A percentile compares a stretch with the other conserved stretches of the same genome.
These are phyloP conservation scores for Neoascia interrupta DNA, from an alignment of 2,888 invertebrate species.

Conservation along the genomic window DNA sequence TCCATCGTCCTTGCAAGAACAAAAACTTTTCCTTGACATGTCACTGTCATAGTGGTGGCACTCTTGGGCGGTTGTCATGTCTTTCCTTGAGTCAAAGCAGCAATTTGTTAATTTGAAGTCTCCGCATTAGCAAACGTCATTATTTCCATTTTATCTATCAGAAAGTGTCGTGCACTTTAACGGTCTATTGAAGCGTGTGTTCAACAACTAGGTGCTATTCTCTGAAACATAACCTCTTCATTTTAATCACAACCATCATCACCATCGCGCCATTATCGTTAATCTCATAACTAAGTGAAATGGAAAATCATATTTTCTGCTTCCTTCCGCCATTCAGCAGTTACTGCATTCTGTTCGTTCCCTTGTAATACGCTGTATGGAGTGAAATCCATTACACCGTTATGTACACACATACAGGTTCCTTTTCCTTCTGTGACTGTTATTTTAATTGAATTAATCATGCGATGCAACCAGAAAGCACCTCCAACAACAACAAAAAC, in stretches of 20 bases:
- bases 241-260: conserved; percentile 41
- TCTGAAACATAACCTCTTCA: conserved; percentile 33
- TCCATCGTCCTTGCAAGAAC: background rate
- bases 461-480: conserved; percentile 42
- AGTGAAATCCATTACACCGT: conserved; percentile 38
- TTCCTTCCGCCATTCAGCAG: too few relatives aligned
- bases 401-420: conserved; percentile 51
- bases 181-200: background rate
- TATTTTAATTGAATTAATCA: conserved; percentile 69
- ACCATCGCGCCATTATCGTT: conserved; percentile 50
- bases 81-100: too few relatives aligned
- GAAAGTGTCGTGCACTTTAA: background rate
- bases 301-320: conserved; percentile 46
- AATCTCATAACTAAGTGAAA: conserved; percentile 40
- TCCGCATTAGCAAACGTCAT: conserved; percentile 30
- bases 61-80: too few relatives aligned
- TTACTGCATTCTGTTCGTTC: background rate
- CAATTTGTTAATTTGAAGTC: conserved; percentile 21
- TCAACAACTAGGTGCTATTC: background rate
- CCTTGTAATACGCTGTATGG: background rate
- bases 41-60: conserved; percentile 4
- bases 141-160: background rate
- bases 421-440: conserved; percentile 55
- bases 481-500: conserved; percentile 17
- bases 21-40: conserved; percentile 44